Conservation (phyloP, 2,888 invertebrate species). For the Dichetophora obliterata region DNA sequence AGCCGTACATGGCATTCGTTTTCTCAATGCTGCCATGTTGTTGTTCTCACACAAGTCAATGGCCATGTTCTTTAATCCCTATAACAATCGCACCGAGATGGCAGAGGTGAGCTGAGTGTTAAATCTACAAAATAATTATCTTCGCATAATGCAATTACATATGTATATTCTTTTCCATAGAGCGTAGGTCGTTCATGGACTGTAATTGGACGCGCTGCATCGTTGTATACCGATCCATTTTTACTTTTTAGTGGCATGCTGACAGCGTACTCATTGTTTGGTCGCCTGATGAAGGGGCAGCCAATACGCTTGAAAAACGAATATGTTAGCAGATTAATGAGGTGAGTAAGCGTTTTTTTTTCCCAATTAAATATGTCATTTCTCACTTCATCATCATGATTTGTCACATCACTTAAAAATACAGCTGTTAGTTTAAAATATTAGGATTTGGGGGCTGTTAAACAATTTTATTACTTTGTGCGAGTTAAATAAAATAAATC, state of each 20-base stretch:
- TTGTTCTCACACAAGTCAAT: constrained; percentile 79
- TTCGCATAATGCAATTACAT: not conserved
- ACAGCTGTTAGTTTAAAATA: too few species aligned
- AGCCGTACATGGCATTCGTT: constrained; percentile 77
- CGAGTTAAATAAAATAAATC: too few species aligned
- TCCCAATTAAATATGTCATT: constrained; percentile 7
- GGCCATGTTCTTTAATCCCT: constrained; percentile 78
- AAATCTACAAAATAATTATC: not conserved
- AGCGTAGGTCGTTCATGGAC: constrained; percentile 76
- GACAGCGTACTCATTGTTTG: constrained; percentile 76
- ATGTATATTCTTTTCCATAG: constrained; percentile 65
- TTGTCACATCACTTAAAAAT: too few species aligned
- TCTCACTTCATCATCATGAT: too few species aligned
- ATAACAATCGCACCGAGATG: constrained; percentile 77
- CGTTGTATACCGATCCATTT: constrained; percentile 80
- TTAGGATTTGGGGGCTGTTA: too few species aligned
- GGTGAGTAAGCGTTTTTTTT: constrained; percentile 58
- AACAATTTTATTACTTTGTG: too few species aligned
- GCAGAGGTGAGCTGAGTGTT: constrained; percentile 71
- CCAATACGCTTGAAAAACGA: constrained; percentile 74
- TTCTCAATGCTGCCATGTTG: constrained; percentile 76
- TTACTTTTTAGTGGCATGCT: constrained; percentile 79
- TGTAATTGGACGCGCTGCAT: constrained; percentile 77
- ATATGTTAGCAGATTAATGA: constrained; percentile 75
- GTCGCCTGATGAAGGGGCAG: constrained; percentile 72